Evolutionary conservation across 2,888 invertebrate species (phyloP).

Genomic region (Nymphalis c-album): DNA sequence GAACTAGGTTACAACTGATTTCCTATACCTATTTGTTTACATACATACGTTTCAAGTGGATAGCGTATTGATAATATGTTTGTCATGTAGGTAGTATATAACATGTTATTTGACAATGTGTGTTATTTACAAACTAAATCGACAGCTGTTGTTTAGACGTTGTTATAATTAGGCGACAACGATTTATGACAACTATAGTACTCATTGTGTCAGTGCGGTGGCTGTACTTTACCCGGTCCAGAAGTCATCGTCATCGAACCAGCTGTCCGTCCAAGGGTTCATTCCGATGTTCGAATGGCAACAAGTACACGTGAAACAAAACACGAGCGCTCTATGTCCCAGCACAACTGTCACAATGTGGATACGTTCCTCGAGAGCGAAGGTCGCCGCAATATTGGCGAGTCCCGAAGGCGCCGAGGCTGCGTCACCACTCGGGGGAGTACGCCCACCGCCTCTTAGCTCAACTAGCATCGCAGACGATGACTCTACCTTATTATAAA

Average conservation of each 20-base stretch:
- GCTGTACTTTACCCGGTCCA: constrained; percentile 23
- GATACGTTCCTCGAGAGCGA: constrained; percentile 16
- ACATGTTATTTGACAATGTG: too few species aligned
- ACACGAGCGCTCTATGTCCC: neutral
- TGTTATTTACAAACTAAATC: too few species aligned
- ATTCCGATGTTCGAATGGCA: constrained; percentile 9
- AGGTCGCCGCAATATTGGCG: constrained; percentile 29
- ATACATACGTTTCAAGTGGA: too few species aligned
- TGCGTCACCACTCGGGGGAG: constrained; percentile 27
- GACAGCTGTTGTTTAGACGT: too few species aligned
- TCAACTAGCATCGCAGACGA: constrained; percentile 9
- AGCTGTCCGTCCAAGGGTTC: constrained; percentile 17
- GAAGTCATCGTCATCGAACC: constrained; percentile 9
- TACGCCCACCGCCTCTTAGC: constrained; percentile 12
- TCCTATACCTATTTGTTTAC: too few species aligned
- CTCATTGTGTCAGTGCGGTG: too few species aligned
- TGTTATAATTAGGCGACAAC: too few species aligned
- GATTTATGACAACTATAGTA: too few species aligned
- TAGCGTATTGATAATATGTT: too few species aligned
- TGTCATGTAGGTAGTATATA: too few species aligned
- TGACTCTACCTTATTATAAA: neutral
- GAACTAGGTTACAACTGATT: too few species aligned
- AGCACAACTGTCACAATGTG: neutral
- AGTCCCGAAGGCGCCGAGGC: constrained; percentile 17
- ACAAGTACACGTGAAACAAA: constrained; percentile 4